Evolutionary conservation across 2,888 invertebrate genomes (phyloP).

Genomic region (Leptodirus hochenwartii): DNA sequence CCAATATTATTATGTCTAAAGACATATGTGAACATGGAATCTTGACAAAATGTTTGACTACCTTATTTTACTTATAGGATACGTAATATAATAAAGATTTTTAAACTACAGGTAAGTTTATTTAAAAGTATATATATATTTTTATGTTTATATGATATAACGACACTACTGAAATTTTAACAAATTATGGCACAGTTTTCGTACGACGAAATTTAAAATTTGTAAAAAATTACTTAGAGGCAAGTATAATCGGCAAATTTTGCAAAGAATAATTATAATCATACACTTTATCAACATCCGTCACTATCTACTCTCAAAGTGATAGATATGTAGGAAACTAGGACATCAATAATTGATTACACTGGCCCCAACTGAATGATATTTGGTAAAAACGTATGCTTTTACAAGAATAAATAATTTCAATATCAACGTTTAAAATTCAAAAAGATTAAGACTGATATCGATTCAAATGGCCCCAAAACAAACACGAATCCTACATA

Average conservation of each 20-base stretch:
- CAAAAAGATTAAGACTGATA: conserved; percentile 13
- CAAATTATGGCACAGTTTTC: conserved; percentile 16
- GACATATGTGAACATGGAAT: conserved; percentile 23
- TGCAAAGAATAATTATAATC: conserved; percentile 16
- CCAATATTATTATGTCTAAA: conserved; percentile 13
- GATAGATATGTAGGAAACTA: conserved; percentile 21
- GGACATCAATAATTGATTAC: conserved; percentile 10
- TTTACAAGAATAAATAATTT: conserved; percentile 23
- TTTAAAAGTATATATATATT: conserved; percentile 5
- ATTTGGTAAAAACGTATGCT: conserved; percentile 18
- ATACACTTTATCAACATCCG: conserved; percentile 28
- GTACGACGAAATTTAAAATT: conserved; percentile 7
- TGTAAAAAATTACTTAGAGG: conserved; percentile 14
- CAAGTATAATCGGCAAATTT: conserved; percentile 21
- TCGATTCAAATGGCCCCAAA: conserved; percentile 17
- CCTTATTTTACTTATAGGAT: conserved; percentile 12
- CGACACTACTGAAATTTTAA: conserved; percentile 5
- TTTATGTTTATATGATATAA: conserved; percentile 8
- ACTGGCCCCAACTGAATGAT: conserved; percentile 21
- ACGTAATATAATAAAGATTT: neutral
- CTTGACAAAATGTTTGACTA: conserved; percentile 29
- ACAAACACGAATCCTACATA: conserved; percentile 17
- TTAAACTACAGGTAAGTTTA: conserved; percentile 5
- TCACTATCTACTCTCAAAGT: conserved; percentile 21
- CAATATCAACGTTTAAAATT: conserved; percentile 12